Evolutionary conservation across 2,113 vertebrate genomes (phyloP).

Genomic region (Picathartes gymnocephalus): DNA sequence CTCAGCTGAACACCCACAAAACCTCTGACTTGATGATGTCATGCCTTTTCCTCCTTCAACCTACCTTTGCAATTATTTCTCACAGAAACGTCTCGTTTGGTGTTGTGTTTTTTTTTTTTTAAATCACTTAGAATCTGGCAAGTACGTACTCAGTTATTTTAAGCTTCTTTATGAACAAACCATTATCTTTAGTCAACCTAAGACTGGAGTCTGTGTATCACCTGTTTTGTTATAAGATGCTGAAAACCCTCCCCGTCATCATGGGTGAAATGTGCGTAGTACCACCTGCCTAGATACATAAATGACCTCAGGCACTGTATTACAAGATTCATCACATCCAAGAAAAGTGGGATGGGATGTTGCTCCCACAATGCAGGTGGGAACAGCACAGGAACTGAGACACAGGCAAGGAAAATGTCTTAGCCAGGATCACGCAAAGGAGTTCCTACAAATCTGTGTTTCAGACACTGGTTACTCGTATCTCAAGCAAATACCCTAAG

Average conservation of each 20-base stretch:
- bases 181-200: background rate
- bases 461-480: background rate
- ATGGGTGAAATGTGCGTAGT: background rate
- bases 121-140: background rate
- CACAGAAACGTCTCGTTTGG: rapidly evolving
- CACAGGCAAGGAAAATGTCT: background rate
- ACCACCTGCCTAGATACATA: background rate
- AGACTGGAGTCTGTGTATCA: background rate
- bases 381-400: background rate
- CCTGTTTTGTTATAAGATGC: background rate
- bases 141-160: background rate
- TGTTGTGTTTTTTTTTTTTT: background rate
- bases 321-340: background rate
- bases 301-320: background rate
- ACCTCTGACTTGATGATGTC: background rate
- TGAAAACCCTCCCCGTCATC: background rate
- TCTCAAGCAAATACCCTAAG: background rate
- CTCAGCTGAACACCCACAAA: background rate
- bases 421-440: background rate
- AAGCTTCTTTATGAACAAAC: background rate
- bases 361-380: background rate
- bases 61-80: background rate
- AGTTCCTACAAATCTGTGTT: background rate
- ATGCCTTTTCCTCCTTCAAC: background rate
- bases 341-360: background rate